Conservation (phyloP, 2,888 invertebrate species). For the Adelognathus sp. region DNA sequence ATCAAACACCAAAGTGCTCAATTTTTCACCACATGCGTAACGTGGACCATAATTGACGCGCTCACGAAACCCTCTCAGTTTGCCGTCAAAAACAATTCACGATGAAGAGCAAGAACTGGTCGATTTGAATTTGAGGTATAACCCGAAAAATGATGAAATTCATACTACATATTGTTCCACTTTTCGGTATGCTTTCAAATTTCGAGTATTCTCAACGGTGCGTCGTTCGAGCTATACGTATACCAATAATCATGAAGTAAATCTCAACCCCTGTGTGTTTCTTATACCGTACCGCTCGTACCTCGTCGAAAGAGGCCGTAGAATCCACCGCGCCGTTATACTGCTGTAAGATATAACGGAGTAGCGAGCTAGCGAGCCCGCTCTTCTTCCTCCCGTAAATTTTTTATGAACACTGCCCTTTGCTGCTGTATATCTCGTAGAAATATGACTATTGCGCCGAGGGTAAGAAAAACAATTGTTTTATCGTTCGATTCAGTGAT, state of each 20-base stretch:
- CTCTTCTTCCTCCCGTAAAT: constrained; percentile 53
- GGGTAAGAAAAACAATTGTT: constrained; percentile 62
- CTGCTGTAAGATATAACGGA: constrained; percentile 49
- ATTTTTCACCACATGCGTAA: no score
- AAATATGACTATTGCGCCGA: constrained; percentile 64
- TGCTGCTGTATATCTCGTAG: constrained; percentile 64
- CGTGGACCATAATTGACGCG: no score
- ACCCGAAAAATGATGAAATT: background rate
- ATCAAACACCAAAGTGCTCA: no score
- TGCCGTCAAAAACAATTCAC: no score
- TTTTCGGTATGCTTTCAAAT: background rate
- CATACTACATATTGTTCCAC: background rate
- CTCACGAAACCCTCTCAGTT: no score
- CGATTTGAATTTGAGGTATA: no score
- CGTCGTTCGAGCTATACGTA: constrained; percentile 25
- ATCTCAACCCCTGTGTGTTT: constrained; percentile 53
- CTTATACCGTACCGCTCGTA: constrained; percentile 2
- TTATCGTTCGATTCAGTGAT: constrained; percentile 66
- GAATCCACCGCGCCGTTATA: constrained; percentile 33
- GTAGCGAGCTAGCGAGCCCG: constrained; percentile 28
- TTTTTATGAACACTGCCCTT: constrained; percentile 65
- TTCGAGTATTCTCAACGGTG: background rate
- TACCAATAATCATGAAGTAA: constrained; percentile 62
- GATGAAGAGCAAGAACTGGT: no score
- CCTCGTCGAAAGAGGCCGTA: constrained; percentile 29